Evolutionary conservation across 2,888 invertebrate genomes (phyloP), one percentile per base, ranked within the genome.

Genomic region (Lapara coniferarum): DNA sequence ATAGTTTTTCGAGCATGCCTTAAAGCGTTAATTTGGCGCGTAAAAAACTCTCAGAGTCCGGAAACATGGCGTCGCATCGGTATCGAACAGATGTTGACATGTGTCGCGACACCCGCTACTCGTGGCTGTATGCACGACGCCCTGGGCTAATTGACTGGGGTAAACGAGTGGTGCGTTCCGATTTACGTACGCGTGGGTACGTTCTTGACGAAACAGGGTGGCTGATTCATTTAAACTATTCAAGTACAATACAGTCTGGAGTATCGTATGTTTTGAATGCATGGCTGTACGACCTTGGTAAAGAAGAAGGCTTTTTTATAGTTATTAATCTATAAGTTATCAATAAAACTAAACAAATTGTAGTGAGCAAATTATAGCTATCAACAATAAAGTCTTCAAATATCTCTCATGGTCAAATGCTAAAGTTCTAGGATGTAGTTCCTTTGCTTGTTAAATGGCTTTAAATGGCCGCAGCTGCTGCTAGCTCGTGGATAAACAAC

Each of bases 71-170:
- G 88, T 85, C 85, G 80, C 88, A 88, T 86, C 85, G 89, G 87
- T 86, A 87, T 87, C 85, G 88, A 92, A 91, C 93, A 92, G 89
- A 92, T 93, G 92, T 91, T 89, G 90, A 92, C 92, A 92, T 91
- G 87, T 91, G 92, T 90, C 88, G 63, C 49, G 19, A 63, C 46
- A 25, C 63, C 46, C 63, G 63, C 49, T 46, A 63, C 63, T 19
- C 63, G 86, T 74, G 79, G 80, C 77, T 80, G 81, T 81, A 83
- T 83, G 79, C 79, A 81, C 76, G 77, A 77, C 81, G 84, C 85
- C 85, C 82, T 83, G 77, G 83, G 85, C 87, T 91, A 91, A 92
- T 92, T 92, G 90, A 88, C 89, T 90, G 84, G 85, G 86, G 86
- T 87, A 84, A 88, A 86, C 83, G 83, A 83, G 83, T 82, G 77